These are phyloP conservation scores for Ivindomyrus marchei DNA, from an alignment of 2,113 vertebrate genomes.

Conservation along the genomic window DNA sequence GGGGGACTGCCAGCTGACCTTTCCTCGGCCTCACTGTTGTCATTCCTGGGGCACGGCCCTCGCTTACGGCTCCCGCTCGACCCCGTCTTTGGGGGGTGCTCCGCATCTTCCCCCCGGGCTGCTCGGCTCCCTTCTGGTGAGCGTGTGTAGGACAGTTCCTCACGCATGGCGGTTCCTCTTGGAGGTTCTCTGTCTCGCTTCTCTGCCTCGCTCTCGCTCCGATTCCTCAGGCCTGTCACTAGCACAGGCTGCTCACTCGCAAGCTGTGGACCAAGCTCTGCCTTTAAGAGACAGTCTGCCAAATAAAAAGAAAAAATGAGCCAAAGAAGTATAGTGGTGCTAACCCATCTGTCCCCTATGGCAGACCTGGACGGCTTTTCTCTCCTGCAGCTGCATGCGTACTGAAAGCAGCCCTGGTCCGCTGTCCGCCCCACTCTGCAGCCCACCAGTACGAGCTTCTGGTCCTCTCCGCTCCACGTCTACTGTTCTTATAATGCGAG, in stretches of 20 bases:
- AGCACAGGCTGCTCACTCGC: neutral
- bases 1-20: constrained; percentile 43
- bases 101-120: constrained; percentile 71
- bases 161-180: constrained; percentile 60
- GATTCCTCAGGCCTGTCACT: neutral
- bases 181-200: constrained; percentile 18
- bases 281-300: neutral
- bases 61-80: constrained; percentile 58
- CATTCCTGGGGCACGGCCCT: constrained; percentile 54
- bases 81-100: constrained; percentile 57
- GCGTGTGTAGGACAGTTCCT: constrained; percentile 65
- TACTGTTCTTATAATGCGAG: constrained; percentile 49
- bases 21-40: constrained; percentile 44
- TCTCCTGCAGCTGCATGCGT: neutral
- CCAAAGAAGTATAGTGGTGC: neutral
- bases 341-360: neutral
- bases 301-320: neutral
- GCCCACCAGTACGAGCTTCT: constrained; percentile 49
- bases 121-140: constrained; percentile 70
- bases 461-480: constrained; percentile 49
- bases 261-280: neutral
- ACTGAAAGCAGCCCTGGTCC: constrained; percentile 32
- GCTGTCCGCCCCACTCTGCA: constrained; percentile 42
- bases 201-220: neutral
- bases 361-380: neutral